Conservation (phyloP, 2,113 vertebrate genomes). For the Numida meleagris region DNA sequence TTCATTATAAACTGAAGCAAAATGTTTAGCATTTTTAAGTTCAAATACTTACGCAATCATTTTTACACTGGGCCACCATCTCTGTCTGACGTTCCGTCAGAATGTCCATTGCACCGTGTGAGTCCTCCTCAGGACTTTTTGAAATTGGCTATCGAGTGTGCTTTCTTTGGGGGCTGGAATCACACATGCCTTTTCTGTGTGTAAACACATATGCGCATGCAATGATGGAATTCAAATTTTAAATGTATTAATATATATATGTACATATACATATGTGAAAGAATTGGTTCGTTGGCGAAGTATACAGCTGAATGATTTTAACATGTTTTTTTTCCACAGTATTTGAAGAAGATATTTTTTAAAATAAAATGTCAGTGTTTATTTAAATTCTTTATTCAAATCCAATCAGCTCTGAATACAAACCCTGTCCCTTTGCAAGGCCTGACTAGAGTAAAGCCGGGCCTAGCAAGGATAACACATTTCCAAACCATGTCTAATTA, state of each 20-base stretch:
- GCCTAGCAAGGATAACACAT: neutral
- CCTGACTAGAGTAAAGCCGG: neutral
- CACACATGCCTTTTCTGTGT: neutral
- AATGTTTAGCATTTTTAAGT: neutral
- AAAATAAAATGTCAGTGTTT: neutral
- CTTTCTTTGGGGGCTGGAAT: neutral
- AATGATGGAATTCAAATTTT: neutral
- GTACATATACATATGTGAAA: neutral
- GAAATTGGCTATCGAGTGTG: neutral
- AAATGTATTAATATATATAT: neutral
- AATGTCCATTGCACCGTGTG: neutral
- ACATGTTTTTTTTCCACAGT: neutral
- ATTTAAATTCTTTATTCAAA: neutral
- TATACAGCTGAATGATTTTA: neutral
- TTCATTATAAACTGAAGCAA: neutral
- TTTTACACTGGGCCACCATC: neutral
- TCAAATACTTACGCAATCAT: neutral
- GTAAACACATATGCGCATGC: fast-evolving
- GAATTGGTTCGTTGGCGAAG: neutral
- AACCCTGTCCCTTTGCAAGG: neutral
- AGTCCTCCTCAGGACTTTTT: neutral
- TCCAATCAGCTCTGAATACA: neutral
- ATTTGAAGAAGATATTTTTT: neutral
- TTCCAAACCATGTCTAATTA: neutral
- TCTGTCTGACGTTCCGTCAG: neutral